Base-by-base conservation (phyloP, 2,888 invertebrate genomes). In the Scaptodrosophila latifasciaeformis region DNA sequence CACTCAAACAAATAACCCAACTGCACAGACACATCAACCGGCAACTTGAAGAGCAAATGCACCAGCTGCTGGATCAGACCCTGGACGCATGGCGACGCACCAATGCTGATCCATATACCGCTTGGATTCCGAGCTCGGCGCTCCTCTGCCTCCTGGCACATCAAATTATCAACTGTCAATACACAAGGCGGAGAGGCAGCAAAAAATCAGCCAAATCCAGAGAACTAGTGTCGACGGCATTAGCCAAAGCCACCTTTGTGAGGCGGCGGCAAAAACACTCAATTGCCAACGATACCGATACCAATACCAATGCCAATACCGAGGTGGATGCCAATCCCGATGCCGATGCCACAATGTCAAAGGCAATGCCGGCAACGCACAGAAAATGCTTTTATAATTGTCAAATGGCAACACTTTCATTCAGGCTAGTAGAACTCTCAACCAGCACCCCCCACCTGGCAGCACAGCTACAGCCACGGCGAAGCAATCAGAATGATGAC, bases 311-410 rank as follows among this genome's bases (percentile, higher is more conserved):
- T 45, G 7, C 43, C 19, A 29, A 40, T 39, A 27, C 17, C 29
- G 35, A 62, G 27, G 10, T 19, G 2, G 30, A 9, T 18, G 17
- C 35, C 46, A 37, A 31, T 48, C 47, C 46, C 21, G 51, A 39
- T 49, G 48, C 44, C 54, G 45, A 55, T 49, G 70, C 67, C 70
- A 60, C 67, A 67, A 59, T 57, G 67, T 58, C 63, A 57, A 70
- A 65, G 58, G 64, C 55, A 53, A 7, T 35, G 39, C 9, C 27
- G 21, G 29, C 13, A 15, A 59, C 54, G 37, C 49, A 54, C 68
- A 64, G 69, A 70, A 83, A 81, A 83, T 81, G 80, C 76, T 74
- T 81, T 79, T 81, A 72, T 79, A 82, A 82, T 75, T 81, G 80
- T 82, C 78, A 69, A 71, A 70, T 76, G 68, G 63, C 64, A 57